Evolutionary conservation across 1,140 invertebrate genomes (phyloP), one percentile per base, ranked within the genome.

Genomic region (Sarcophaga bullata): DNA sequence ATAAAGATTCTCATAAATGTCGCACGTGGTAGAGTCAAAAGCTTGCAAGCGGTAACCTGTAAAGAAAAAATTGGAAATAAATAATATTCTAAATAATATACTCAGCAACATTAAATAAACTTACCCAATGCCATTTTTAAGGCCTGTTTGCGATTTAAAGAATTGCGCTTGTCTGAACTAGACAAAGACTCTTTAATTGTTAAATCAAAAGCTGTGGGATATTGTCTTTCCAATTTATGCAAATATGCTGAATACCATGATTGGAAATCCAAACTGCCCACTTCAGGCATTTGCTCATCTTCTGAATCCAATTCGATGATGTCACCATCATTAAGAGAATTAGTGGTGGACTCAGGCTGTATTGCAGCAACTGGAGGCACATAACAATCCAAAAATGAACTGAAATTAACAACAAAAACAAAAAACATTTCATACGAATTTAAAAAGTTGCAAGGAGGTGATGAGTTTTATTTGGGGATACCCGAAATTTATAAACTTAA

Each of bases 201-300:
- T 73, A 91, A 89, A 84, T 96, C 95, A 85, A 95, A 95, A 46
- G 90, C 91, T 15, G 91, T 88, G 0, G 95, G 93, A 89, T 95
- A 95, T 80, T 92, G 92, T 76, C 85, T 90, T 87, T 95, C 94
- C 2, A 94, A 84, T 81, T 86, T 90, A 86, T 88, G 92, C 13
- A 92, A 87, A 86, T 88, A 92, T 15, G 83, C 84, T 13, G 86
- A 91, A 85, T 92, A 93, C 93, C 93, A 93, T 13, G 84, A 80
- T 10, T 87, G 84, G 50, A 87, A 89, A 75, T 82, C 82, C 7
- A 48, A 9, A 80, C 50, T 50, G 10, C 17, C 17, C 2, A 4
- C 17, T 19, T 7, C 4, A 72, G 46, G 0, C 73, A 82, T 83
- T 80, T 87, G 85, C 37, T 82, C 82, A 80, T 89, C 87, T 58